Base-by-base conservation (phyloP, 2,888 invertebrate species). In the Troides helena region DNA sequence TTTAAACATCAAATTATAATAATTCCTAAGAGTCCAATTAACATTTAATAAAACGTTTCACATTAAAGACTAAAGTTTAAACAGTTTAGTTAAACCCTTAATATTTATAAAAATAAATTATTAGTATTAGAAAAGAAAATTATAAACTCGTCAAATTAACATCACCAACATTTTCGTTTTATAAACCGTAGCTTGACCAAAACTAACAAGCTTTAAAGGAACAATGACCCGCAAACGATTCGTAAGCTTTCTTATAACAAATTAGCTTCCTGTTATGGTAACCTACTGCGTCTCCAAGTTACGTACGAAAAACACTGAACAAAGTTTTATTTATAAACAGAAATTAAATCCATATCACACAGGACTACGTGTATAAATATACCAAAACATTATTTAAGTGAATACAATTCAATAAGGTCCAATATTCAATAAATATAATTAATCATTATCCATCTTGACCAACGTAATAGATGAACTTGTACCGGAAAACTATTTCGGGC, bases 181-280 rank as follows among this genome's bases (percentile, higher is more conserved):
- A 82, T 85, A 88, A 88, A 80, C 76, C 81, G 81, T 74, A 83
- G 80, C 83, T 80, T 57, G n/a, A 21, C n/a, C 8, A 21, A 21
- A 21, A 57, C n/a, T 10, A 57, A 57, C n/a, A 21, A 57, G n/a
- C 17, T 79, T 87, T 86, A 82, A 87, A 85, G 82, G 81, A 87
- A 87, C 91, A 91, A 91, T 89, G 90, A 91, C 90, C 90, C 84
- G 87, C 83, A 84, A 87, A 87, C 84, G 84, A 81, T 86, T 89
- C 80, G 82, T 85, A 88, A 85, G 87, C 86, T 90, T 91, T 88
- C 89, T 89, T 84, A 89, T 89, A 91, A 88, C 87, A 89, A 89
- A 89, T 86, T 84, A 85, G 85, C 84, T 90, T 91, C 90, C 92
- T 90, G 90, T 81, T 81, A 82, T 83, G 82, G 83, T 86, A 85